Base-by-base conservation (phyloP, 2,888 invertebrate species). In the Drosophila neonasuta region DNA sequence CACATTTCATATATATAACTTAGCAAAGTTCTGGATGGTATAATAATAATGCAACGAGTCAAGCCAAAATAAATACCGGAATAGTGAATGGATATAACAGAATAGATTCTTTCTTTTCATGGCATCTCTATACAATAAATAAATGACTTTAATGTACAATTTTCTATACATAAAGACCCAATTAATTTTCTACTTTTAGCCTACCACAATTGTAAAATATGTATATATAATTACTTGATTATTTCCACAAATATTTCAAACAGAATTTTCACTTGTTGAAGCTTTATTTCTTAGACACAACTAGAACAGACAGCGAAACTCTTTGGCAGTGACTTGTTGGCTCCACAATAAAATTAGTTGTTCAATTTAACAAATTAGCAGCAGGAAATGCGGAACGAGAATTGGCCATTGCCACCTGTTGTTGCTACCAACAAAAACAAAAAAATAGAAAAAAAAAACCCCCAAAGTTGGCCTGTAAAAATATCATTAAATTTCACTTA, bases 401-500 rank as follows among this genome's bases (percentile, higher is more conserved):
- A 63, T 49, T 65, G 62, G 48, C 75, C 56, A 58, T 54, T 46
- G 51, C 46, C 60, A 86, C 84, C 81, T 81, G 80, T 81, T 86
- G 86, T 24, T 1, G 24, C 24, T 5, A 24, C 58, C 56, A 50
- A 56, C 24, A 24, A 24, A 4, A 24, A 24, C 24, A 24, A 24
- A 4, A 24, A 24, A 41, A 32, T 7, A 32, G 32, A 15, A 8
- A 8, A 36, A n/a, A n/a, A 36, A 36, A 1, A n/a, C n/a, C 49
- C 17, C 55, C 57, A 65, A 59, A 59, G 58, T 73, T 79, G 66
- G 68, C 64, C 60, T 50, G 73, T 59, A 66, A 74, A 72, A 72
- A 83, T 80, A 80, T 78, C 86, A 80, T 81, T 81, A 83, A 81
- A 81, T 78, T 86, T 86, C 78, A 75, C 84, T 81, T 86, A 83